phyloP scores from a whole-genome alignment of 2,797 vertebrate genomes.

The Protonibea diacanthus region DNA sequence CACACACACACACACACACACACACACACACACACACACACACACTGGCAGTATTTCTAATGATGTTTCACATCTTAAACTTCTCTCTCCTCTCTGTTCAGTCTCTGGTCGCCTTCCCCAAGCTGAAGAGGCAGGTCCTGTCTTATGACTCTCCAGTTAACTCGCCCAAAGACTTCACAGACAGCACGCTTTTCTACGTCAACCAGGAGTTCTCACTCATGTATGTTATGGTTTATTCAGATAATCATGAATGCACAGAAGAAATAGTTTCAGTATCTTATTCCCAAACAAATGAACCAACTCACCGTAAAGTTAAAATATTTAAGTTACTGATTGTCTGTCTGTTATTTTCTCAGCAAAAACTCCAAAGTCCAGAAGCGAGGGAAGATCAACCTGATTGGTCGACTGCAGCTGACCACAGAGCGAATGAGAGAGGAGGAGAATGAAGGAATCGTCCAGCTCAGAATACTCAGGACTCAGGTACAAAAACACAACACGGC shows the following conservation, averaged over 20 bases:
- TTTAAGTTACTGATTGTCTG: neutral
- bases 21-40: neutral
- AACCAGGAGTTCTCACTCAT: slow-evolving; percentile 99
- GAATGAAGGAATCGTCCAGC: slow-evolving; percentile 96
- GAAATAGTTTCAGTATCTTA: too few species aligned
- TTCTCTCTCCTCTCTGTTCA: slow-evolving; percentile 61
- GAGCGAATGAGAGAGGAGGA: slow-evolving; percentile 98
- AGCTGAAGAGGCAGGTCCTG: slow-evolving; percentile 97
- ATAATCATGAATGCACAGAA: too few species aligned
- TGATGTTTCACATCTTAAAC: neutral
- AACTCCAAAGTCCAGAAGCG: slow-evolving; percentile 98
- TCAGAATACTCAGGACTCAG: slow-evolving; percentile 97
- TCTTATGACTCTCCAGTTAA: slow-evolving; percentile 94
- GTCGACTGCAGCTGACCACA: slow-evolving; percentile 94
- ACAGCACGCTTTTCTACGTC: slow-evolving; percentile 97
- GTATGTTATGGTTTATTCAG: slow-evolving; percentile 79
- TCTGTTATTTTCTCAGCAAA: slow-evolving; percentile 86
- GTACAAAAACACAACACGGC: slow-evolving; percentile 70
- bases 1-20: neutral
- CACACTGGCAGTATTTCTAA: neutral
- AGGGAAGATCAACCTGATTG: slow-evolving; percentile 97
- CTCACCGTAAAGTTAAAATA: neutral
- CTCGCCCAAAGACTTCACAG: slow-evolving; percentile 98
- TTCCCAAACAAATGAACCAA: too few species aligned
- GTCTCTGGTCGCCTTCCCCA: slow-evolving; percentile 98